Percentiles rank a stretch among this genome's conserved stretches.
These are phyloP conservation scores for Papilio polyxenes DNA, from an alignment of 1,140 invertebrate species.

Conservation along the genomic window DNA sequence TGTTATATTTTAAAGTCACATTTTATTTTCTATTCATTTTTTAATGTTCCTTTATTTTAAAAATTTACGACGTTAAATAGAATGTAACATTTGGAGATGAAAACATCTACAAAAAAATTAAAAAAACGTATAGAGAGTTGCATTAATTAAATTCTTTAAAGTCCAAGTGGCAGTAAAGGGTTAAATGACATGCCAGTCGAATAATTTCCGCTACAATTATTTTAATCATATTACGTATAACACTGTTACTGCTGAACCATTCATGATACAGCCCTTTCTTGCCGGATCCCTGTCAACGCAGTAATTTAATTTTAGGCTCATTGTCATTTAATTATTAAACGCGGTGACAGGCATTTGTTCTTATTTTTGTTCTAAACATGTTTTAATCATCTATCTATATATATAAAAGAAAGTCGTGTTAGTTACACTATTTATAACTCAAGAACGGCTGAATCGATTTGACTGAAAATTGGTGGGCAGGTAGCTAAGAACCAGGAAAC, in stretches of 20 bases:
- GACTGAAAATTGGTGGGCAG: too few relatives aligned
- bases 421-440: too few relatives aligned
- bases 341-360: conserved; percentile 19
- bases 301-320: conserved; percentile 36
- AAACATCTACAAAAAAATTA: background rate
- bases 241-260: conserved; percentile 46
- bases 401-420: too few relatives aligned
- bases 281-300: background rate
- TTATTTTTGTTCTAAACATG: background rate
- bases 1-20: conserved; percentile 43
- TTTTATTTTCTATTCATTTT: too few relatives aligned
- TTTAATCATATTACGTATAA: conserved; percentile 55
- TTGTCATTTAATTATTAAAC: conserved; percentile 32
- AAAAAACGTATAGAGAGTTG: background rate
- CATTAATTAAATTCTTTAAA: conserved; percentile 32
- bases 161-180: conserved; percentile 44
- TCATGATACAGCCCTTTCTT: conserved; percentile 48
- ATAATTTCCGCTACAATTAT: conserved; percentile 51
- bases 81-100: too few relatives aligned
- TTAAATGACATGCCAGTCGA: conserved; percentile 52
- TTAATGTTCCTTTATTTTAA: too few relatives aligned
- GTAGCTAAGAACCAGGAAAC: too few relatives aligned
- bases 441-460: too few relatives aligned
- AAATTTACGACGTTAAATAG: too few relatives aligned
- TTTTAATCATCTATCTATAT: too few relatives aligned